Base-by-base conservation (phyloP, 2,113 vertebrate species). In the Coracopsis vasa region DNA sequence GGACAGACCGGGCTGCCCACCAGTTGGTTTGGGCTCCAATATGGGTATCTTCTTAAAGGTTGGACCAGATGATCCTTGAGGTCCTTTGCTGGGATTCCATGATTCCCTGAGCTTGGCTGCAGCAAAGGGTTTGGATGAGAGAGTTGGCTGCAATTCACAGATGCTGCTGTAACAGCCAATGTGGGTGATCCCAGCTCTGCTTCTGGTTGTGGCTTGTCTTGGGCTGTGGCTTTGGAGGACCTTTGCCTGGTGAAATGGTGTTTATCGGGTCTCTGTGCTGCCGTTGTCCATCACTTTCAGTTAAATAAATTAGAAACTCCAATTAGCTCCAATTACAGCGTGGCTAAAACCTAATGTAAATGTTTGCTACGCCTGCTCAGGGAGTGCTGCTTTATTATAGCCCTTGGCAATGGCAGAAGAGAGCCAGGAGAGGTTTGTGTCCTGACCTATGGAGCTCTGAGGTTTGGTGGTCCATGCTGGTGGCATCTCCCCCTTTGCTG, bases 21-120 rank as follows among this genome's bases (percentile, higher is more conserved):
- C 0, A 0, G 10, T 10, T 39, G 27, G 8, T 16, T 19, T 33
- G 16, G 42, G 18, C n/a, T 39, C 13, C 0, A 0, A 6, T 3
- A 6, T 2, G 3, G n/a, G 18, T 6, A 2, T 65, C 62, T n/a
- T 28, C 54, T 35, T 35, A 15, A 35, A 58, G 33, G 56, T 24
- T 58, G 33, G 21, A 23, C 21, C 33, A 58, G 56, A 58, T 58
- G 33, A n/a, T 58, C 33, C 56, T 58, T n/a, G 33, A 23, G 33
- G 33, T 24, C 13, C 20, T 33, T 58, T 58, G 21, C 21, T 35
- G 13, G 33, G 33, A 58, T 58, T 35, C 9, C 13, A 24, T 58
- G 21, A 24, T 58, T 35, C 42, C 48, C 47, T 0, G 5, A 13
- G 48, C 35, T n/a, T 14, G 61, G 12, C 65, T 86, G 65, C 29